Conservation (phyloP, 2,797 vertebrate genomes). For the Neosilurus hyrtlii region DNA sequence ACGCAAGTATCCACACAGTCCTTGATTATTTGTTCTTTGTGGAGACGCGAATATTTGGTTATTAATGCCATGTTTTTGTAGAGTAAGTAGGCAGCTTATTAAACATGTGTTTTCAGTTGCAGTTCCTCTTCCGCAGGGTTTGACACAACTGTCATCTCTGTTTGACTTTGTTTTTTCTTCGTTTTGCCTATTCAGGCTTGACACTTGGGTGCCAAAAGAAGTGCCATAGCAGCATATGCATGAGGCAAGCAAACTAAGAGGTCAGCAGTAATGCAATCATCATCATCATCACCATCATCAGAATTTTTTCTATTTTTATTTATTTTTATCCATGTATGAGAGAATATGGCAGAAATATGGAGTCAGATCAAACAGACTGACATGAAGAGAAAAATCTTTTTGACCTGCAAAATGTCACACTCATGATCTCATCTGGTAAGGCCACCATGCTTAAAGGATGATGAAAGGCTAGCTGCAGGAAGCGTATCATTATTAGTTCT, state of each 20-base stretch:
- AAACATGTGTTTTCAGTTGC: slow-evolving; percentile 8
- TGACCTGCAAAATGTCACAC: neutral
- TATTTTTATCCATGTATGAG: no score
- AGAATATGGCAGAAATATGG: neutral
- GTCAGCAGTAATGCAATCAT: neutral
- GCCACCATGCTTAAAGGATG: neutral
- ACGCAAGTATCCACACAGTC: neutral
- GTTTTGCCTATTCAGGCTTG: neutral
- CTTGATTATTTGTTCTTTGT: neutral
- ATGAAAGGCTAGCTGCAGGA: neutral
- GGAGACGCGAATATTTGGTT: neutral
- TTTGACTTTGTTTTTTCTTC: slow-evolving; percentile 6
- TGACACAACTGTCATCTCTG: slow-evolving; percentile 25
- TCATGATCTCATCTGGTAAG: neutral
- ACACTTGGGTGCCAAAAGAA: neutral
- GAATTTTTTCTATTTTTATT: no score
- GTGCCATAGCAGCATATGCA: neutral
- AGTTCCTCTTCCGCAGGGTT: slow-evolving; percentile 22
- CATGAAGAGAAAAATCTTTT: neutral
- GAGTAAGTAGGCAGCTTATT: slow-evolving; percentile 6
- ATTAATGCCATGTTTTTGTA: neutral
- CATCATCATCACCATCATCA: no score
- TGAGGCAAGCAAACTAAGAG: neutral
- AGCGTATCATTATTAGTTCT: neutral
- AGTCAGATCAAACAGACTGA: neutral